Evolutionary conservation across 2,888 invertebrate genomes (phyloP), one percentile per base, ranked within the genome.

Genomic region (Clunio marinus): DNA sequence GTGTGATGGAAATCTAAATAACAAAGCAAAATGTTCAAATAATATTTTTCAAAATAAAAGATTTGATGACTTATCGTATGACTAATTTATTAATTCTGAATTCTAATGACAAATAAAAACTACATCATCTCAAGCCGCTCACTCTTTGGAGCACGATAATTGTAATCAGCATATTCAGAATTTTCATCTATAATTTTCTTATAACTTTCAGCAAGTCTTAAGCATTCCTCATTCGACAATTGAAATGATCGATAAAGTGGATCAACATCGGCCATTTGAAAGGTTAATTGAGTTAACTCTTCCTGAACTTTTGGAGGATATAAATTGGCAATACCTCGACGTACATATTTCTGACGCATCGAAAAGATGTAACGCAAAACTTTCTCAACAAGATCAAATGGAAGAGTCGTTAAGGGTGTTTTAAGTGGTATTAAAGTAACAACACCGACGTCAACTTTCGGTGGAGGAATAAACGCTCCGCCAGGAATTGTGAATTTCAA

Each of bases 401-500:
- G 89, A 37, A 91, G 81, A 69, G 82, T 75, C 13, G 92, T 89
- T 60, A 85, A 78, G 0, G 98, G 96, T 58, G 82, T 77, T 72
- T 85, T 85, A 7, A 88, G 77, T 1, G 99, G 98, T 15, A 86
- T 84, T 59, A 99, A 83, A 59, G 88, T 88, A 0, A 99, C 95
- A 1, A 98, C 93, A 15, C 93, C 96, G 0, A 97, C 98, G 81
- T 99, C 96, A 3, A 99, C 97, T 70, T 98, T 86, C 0, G 99
- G 98, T 75, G 90, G 88, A 0, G 99, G 99, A 28, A 96, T 83
- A 80, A 99, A 99, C 0, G 92, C 90, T 72, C 81, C 82, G 73
- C 97, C 96, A 4, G 93, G 87, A 74, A 99, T 96, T 69, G 87
- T 86, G 77, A 96, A 96, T 75, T 88, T 87, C 68, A 93, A 83